Base-by-base conservation (phyloP, 2,113 vertebrate species). In the Nothocercus nigrocapillus region DNA sequence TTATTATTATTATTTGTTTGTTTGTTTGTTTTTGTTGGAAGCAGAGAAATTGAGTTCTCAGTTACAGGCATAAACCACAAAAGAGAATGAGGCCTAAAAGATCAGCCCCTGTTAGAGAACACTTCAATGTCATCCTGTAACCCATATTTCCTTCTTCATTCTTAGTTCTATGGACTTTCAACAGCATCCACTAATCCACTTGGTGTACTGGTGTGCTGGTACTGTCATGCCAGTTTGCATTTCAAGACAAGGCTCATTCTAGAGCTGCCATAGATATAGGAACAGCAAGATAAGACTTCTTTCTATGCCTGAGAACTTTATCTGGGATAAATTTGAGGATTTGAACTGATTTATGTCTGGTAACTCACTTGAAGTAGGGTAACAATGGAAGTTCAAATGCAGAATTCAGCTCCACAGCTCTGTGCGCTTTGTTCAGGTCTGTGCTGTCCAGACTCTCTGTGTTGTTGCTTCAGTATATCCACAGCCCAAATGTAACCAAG, bases 41-140 rank as follows among this genome's bases (percentile, higher is more conserved):
- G 47, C 93, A 70, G 67, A 92, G 91, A 89, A 92, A 90, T 70
- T 93, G 92, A 92, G 93, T 93, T 94, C 34, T 88, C 80, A 47
- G 81, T 91, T 91, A 87, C 59, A 77, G 89, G 80, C 70, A 85
- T 79, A 92, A 95, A 91, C 73, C 86, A 77, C 82, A 93, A 91
- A 96, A 76, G 82, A 82, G 76, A 72, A 77, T n/a, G 51, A 85
- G 58, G 24, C 69, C 59, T 53, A 58, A 59, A 18, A 36, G 77
- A 32, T 3, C 24, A 53, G 34, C 5, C 72, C 40, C 49, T 45
- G 51, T 34, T 51, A 53, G 68, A 84, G 27, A 27, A 86, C n/a
- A 53, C 42, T 74, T 82, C 72, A 74, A 11, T 36, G n/a, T 80
- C 36, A 13, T 73, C 78, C 53, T 74, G 5, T 42, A 59, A 30